Conservation (phyloP, 2,797 vertebrate genomes). For the Sebastes diploproa region DNA sequence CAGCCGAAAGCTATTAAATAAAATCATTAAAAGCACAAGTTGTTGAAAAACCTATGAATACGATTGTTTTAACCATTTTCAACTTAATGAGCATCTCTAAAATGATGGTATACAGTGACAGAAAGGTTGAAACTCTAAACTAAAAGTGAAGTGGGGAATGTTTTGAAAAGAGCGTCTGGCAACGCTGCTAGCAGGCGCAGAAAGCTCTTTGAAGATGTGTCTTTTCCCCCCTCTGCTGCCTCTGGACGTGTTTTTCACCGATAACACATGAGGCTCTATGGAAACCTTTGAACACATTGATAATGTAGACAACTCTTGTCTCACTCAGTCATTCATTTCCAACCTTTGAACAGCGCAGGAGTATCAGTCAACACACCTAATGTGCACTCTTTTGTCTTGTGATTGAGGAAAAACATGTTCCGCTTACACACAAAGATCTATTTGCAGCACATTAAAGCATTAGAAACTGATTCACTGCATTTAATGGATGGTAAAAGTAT, state of each 20-base stretch:
- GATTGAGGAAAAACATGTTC: neutral
- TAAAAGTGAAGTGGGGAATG: neutral
- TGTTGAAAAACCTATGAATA: neutral
- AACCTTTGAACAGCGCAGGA: constrained; percentile 31
- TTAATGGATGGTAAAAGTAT: neutral
- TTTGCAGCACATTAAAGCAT: neutral
- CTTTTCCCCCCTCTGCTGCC: neutral
- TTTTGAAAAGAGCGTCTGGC: constrained; percentile 24
- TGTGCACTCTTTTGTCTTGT: neutral
- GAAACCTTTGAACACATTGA: constrained; percentile 52
- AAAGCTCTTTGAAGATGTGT: constrained; percentile 44
- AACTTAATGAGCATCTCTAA: neutral
- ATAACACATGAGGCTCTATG: constrained; percentile 15
- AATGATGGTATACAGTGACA: neutral
- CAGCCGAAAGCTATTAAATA: neutral
- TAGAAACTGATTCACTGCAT: neutral
- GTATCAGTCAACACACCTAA: constrained; percentile 33
- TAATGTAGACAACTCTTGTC: constrained; percentile 40
- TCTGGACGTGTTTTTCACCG: constrained; percentile 38
- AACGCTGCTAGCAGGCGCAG: neutral
- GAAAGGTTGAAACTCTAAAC: constrained; percentile 14
- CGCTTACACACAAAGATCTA: neutral
- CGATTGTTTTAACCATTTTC: neutral
- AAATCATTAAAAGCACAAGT: neutral
- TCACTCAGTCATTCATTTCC: constrained; percentile 42